Evolutionary conservation across 2,797 vertebrate species (phyloP).

Genomic region (Lepilemur ruficaudatus): DNA sequence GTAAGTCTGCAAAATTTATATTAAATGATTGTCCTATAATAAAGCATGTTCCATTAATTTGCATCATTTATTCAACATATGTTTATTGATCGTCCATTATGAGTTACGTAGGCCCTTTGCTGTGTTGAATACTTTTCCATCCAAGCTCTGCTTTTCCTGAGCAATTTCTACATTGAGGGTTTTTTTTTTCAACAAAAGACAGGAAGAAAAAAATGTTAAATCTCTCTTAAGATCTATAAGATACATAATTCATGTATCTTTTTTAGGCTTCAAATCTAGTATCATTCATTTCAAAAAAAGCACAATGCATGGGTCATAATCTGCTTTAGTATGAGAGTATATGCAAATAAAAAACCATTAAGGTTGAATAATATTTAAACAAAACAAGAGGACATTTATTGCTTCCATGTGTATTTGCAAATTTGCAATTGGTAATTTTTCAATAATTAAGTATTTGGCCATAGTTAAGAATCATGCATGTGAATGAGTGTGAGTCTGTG

Average conservation of each 20-base stretch:
- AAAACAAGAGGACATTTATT: not conserved
- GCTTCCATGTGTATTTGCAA: not conserved
- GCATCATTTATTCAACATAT: not conserved
- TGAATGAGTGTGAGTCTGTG: not conserved
- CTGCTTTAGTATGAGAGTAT: not conserved
- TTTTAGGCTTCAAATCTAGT: not conserved
- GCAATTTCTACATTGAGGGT: not conserved
- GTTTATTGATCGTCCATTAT: not conserved
- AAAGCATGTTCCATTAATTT: not conserved
- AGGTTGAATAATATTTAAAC: not conserved
- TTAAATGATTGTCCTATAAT: not conserved
- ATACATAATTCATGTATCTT: not conserved
- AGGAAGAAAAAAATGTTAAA: not conserved
- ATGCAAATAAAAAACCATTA: not conserved
- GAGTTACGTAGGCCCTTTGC: not conserved
- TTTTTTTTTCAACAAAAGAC: constrained; percentile 9
- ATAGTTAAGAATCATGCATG: not conserved
- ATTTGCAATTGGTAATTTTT: not conserved
- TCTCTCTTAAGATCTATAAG: not conserved
- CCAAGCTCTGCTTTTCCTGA: not conserved
- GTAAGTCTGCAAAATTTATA: not conserved
- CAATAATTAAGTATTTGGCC: not conserved
- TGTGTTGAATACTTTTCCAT: not conserved
- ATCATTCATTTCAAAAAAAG: not conserved
- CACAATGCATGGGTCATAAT: not conserved